Percentiles rank a stretch among this genome's conserved stretches.
Conservation (phyloP, 2,113 vertebrate genomes). For the Raja brachyura region DNA sequence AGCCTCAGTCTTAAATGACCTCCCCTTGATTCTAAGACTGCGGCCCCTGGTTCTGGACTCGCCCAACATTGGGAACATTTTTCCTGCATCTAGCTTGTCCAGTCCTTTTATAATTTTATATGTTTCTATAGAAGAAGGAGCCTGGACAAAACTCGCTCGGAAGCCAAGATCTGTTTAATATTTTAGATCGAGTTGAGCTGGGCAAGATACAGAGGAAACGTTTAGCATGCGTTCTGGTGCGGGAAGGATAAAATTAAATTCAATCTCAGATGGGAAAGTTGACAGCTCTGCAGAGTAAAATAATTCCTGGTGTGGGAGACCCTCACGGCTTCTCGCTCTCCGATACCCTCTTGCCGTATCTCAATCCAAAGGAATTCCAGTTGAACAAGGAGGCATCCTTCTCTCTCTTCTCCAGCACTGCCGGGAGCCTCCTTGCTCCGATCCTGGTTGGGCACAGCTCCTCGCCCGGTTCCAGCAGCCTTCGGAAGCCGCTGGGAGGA, state of each 20-base stretch:
- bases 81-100: too few species aligned
- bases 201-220: background rate
- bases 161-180: background rate
- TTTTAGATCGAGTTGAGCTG: background rate
- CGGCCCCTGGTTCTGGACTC: too few species aligned
- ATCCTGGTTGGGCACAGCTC: background rate
- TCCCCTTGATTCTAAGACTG: too few species aligned
- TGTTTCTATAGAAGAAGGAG: too few species aligned
- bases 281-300: too few species aligned
- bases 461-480: background rate
- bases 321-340: background rate
- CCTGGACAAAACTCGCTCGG: background rate
- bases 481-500: background rate
- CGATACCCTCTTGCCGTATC: slow-evolving; percentile 55
- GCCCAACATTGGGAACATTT: too few species aligned
- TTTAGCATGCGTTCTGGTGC: background rate
- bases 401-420: slow-evolving; percentile 47
- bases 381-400: slow-evolving; percentile 57
- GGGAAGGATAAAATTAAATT: background rate
- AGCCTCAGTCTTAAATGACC: too few species aligned
- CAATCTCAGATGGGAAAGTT: background rate
- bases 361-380: slow-evolving; percentile 65
- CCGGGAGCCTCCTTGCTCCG: background rate
- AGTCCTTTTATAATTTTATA: too few species aligned
- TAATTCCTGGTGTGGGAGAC: too few species aligned